A percentile compares a stretch with the other conserved stretches of the same genome.
Evolutionary conservation across 2,888 invertebrate genomes (phyloP).

Genomic region (Drosophila fungiperda): DNA sequence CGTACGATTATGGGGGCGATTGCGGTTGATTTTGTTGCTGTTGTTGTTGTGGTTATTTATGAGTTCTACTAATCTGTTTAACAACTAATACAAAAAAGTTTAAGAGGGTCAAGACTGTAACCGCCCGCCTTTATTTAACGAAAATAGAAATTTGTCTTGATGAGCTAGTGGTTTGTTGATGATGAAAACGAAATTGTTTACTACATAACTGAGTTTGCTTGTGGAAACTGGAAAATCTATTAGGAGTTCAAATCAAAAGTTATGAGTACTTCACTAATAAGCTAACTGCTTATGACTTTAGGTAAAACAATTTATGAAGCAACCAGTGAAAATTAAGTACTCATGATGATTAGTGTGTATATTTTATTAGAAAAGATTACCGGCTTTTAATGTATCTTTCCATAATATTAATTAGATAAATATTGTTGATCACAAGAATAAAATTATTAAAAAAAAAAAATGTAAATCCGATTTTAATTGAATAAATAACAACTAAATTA

Average conservation of each 20-base stretch:
- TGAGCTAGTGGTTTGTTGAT: slow-evolving; percentile 34
- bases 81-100: slow-evolving; percentile 43
- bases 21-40: slow-evolving; percentile 29
- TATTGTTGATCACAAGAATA: background rate
- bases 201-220: too few relatives aligned
- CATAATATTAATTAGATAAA: background rate
- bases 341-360: background rate
- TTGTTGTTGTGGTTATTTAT: slow-evolving; percentile 58
- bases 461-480: background rate
- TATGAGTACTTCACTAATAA: background rate
- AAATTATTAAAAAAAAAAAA: background rate
- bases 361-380: background rate
- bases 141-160: slow-evolving; percentile 62
- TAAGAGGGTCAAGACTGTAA: slow-evolving; percentile 65
- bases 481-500: background rate
- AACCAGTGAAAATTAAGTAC: background rate
- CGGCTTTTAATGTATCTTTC: background rate
- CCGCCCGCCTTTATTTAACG: slow-evolving; percentile 18
- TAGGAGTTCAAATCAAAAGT: background rate
- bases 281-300: background rate
- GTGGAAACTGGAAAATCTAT: background rate
- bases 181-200: slow-evolving; percentile 4
- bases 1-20: slow-evolving; percentile 63
- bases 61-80: slow-evolving; percentile 72
- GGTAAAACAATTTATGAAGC: background rate